Percentiles rank a stretch among this genome's conserved stretches.
Conservation (phyloP, 2,113 vertebrate species). For the Dicaeum eximium region DNA sequence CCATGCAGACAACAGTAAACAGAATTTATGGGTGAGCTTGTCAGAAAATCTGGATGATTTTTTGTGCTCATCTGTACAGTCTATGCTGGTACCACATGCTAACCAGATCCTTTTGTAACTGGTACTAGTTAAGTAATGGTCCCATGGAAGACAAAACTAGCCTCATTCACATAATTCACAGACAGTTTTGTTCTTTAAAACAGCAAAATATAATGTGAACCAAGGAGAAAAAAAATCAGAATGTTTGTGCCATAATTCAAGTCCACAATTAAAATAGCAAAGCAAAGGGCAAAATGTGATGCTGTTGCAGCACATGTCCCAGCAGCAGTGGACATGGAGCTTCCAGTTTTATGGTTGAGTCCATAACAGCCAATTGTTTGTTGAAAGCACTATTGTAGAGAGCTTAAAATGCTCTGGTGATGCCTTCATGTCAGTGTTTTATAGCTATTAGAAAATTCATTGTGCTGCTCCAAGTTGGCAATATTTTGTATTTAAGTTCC, state of each 20-base stretch:
- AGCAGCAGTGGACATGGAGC: background rate
- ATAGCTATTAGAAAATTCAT: background rate
- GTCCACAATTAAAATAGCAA: background rate
- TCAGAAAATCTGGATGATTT: background rate
- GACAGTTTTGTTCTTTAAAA: background rate
- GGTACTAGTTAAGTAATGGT: background rate
- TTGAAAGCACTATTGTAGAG: background rate
- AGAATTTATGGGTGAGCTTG: background rate
- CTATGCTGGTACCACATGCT: rapidly evolving
- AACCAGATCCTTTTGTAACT: background rate
- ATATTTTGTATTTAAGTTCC: constrained; percentile 13
- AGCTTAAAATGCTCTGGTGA: background rate
- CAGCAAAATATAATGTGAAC: background rate
- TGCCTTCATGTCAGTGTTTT: background rate
- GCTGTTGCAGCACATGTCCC: background rate
- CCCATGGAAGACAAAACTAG: background rate
- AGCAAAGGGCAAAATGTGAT: background rate
- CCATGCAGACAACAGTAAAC: background rate
- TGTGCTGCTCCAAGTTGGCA: background rate
- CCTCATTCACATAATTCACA: background rate
- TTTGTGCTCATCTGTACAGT: background rate
- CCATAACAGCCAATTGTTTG: background rate
- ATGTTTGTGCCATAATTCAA: background rate
- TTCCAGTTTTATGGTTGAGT: background rate
- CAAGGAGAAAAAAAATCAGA: background rate